Evolutionary conservation across 2,113 vertebrate genomes (phyloP).

Genomic region (Coregonus clupeaformis): DNA sequence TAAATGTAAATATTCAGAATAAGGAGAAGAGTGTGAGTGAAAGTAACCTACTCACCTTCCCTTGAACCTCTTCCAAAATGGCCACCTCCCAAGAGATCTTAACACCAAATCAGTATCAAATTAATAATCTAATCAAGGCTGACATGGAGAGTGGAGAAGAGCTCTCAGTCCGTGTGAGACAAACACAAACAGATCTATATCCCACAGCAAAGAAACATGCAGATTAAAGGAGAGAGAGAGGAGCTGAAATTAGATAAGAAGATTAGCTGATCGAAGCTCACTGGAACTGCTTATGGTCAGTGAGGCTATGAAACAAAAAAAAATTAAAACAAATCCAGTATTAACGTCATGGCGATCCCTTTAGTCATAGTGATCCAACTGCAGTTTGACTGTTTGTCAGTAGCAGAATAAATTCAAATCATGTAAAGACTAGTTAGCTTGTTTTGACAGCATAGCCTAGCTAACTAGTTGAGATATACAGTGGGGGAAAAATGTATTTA

Average conservation of each 20-base stretch:
- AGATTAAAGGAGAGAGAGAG: conserved; percentile 49
- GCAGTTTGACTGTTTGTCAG: no score
- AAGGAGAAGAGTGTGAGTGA: background rate
- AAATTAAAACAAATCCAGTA: background rate
- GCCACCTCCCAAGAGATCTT: conserved; percentile 29
- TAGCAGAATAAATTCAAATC: no score
- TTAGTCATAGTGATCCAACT: background rate
- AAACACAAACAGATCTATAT: conserved; percentile 43
- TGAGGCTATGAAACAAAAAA: background rate
- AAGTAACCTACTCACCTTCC: background rate
- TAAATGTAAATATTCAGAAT: no score
- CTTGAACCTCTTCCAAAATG: conserved; percentile 8
- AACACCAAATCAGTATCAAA: conserved; percentile 36
- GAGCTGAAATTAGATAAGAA: conserved; percentile 69
- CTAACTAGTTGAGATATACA: no score
- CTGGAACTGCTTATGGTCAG: conserved; percentile 8
- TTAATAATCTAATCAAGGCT: conserved; percentile 43
- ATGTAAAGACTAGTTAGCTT: no score
- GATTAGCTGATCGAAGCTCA: conserved; percentile 70
- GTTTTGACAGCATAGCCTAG: no score
- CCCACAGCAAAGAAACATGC: conserved; percentile 35
- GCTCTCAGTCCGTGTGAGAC: background rate
- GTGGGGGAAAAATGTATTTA: no score
- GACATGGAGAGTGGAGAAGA: conserved; percentile 9
- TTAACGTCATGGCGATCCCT: background rate